Percentiles rank a stretch among this genome's conserved stretches.
Evolutionary conservation across 2,113 vertebrate species (phyloP).

Genomic region (Stictonetta naevosa): DNA sequence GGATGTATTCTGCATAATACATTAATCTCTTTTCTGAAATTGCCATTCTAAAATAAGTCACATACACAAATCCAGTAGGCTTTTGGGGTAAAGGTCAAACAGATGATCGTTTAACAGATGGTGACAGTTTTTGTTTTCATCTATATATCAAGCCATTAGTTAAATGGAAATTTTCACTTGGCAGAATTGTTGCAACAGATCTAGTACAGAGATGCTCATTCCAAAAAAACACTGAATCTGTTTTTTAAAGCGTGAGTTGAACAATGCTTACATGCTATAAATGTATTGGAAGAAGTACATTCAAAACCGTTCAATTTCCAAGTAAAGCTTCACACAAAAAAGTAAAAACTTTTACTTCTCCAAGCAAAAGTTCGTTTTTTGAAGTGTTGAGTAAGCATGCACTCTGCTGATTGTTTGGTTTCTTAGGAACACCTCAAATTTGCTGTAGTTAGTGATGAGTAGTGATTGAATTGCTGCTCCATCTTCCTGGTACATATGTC

Average conservation of each 20-base stretch:
- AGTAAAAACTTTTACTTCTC: not conserved
- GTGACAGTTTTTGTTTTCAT: not conserved
- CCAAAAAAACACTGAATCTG: not conserved
- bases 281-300: not conserved
- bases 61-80: not conserved
- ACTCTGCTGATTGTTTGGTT: not conserved
- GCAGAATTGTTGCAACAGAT: not conserved
- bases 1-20: not conserved
- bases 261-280: not conserved
- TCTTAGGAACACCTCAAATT: not conserved
- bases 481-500: not conserved
- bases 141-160: not conserved
- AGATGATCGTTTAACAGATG: not conserved
- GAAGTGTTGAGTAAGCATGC: not conserved
- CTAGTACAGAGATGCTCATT: not conserved
- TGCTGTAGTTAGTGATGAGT: not conserved
- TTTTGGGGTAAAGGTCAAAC: not conserved
- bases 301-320: not conserved
- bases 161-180: not conserved
- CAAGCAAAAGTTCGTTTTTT: not conserved
- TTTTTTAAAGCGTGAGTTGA: not conserved
- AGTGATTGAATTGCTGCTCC: not conserved
- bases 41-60: not conserved
- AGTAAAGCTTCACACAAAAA: not conserved
- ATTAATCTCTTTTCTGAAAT: not conserved